Percentiles rank a stretch among this genome's conserved stretches.
These are phyloP conservation scores for Caiman crocodilus DNA, from an alignment of 2,797 vertebrate species.

Conservation along the genomic window DNA sequence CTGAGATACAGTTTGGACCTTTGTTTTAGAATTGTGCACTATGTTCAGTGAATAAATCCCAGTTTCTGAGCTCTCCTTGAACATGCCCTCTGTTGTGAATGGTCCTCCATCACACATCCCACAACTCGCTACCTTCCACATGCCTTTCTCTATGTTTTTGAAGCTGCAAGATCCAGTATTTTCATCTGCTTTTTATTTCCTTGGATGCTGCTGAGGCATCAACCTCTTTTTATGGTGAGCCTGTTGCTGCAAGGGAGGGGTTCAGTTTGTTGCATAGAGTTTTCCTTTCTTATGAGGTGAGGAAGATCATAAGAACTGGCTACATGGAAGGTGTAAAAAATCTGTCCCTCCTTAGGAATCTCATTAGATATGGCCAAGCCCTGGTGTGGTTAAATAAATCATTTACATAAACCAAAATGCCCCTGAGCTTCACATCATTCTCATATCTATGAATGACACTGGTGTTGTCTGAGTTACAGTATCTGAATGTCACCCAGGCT, in stretches of 20 bases:
- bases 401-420: not conserved
- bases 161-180: not conserved
- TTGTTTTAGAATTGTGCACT: not conserved
- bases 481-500: accelerated
- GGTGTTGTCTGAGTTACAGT: not conserved
- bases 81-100: not conserved
- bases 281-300: conserved; percentile 16
- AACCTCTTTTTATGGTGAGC: conserved; percentile 20
- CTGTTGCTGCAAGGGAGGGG: conserved; percentile 12
- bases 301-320: not conserved
- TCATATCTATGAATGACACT: not conserved
- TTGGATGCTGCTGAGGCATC: conserved; percentile 29
- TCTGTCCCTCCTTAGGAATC: not conserved
- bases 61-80: not conserved
- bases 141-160: not conserved
- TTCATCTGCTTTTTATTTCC: conserved; percentile 68
- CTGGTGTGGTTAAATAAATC: conserved; percentile 51
- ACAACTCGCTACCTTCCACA: not conserved
- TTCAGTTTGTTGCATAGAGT: conserved; percentile 12
- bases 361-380: conserved; percentile 14
- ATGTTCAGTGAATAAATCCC: accelerated
- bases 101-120: not conserved
- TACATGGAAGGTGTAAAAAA: conserved; percentile 5
- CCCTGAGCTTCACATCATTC: not conserved
- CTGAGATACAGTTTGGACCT: not conserved